These are phyloP conservation scores for Dromius quadrimaculatus DNA, from an alignment of 2,888 invertebrate species.

Conservation along the genomic window DNA sequence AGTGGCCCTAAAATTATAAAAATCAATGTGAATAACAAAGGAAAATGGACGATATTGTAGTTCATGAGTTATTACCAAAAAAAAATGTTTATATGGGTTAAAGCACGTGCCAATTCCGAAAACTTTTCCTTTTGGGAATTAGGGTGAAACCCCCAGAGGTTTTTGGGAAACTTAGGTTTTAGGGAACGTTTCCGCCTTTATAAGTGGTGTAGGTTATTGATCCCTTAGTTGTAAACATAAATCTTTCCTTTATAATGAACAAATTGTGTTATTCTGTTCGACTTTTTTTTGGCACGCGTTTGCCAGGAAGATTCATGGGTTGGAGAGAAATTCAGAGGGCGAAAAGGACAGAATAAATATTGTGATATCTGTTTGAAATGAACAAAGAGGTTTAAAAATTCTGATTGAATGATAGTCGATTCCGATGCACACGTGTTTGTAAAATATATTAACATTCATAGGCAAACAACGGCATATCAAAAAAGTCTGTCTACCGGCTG, in stretches of 20 bases:
- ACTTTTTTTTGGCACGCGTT: constrained; percentile 20
- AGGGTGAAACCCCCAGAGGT: constrained; percentile 8
- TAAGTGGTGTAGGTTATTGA: constrained; percentile 26
- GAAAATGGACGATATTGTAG: no score
- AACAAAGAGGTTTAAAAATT: not conserved
- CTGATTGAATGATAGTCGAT: constrained; percentile 8
- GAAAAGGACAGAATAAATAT: constrained; percentile 13
- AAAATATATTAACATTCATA: constrained; percentile 5
- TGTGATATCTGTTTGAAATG: constrained; percentile 18
- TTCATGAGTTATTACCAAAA: no score
- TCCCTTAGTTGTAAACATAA: constrained; percentile 17
- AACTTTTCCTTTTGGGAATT: not conserved
- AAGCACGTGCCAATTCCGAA: constrained; percentile 4
- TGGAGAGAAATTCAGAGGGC: not conserved
- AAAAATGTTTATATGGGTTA: constrained; percentile 17
- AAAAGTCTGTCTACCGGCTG: not conserved
- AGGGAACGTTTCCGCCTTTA: constrained; percentile 3
- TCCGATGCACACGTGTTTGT: constrained; percentile 26
- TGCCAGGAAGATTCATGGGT: constrained; percentile 8
- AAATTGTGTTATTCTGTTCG: constrained; percentile 21
- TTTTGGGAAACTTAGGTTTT: constrained; percentile 33
- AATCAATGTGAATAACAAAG: no score
- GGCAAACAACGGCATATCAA: constrained; percentile 4
- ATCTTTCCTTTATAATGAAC: constrained; percentile 19
- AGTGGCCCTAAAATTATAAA: no score